Evolutionary conservation across 2,113 vertebrate species (phyloP), one percentile per base, ranked within the genome.

Genomic region (Oncorhynchus kisutch): DNA sequence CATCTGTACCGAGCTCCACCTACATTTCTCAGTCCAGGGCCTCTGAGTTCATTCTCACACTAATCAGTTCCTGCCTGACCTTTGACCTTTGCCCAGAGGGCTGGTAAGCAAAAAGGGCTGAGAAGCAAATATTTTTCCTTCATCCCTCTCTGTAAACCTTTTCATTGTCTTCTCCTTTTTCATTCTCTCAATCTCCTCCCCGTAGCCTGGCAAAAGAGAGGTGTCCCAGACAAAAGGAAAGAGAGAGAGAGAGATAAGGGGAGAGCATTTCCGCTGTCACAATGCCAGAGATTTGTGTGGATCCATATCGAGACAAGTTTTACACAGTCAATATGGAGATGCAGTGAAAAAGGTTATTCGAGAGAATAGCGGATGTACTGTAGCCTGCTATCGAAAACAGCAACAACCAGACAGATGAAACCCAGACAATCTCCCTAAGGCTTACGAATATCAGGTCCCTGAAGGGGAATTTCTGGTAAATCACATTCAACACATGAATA

Each of bases 301-400:
- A 22, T 64, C 62, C 62, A 8, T 11, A 24, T 64, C 5, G 62
- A 11, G 62, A 64, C 9, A 24, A 22, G 9, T 24, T 45, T 45
- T 45, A 12, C 39, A 45, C 39, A 45, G 39, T 25, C 20, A 64
- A 64, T 62, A 73, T 11, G 57, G 27, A 18, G 18, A 18, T 45
- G 31, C 67, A 68, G 67, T 71, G 7, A 70, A 70, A 71, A 22
- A 71, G 27, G 57, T n/a, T 59, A 5, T n/a, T 59, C 6, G 57
- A n/a, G 20, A 59, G 57, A 59, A 70, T 12, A 49, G 34, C n/a
- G 6, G 6, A 39, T 39, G 39, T 34, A 34, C 34, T 34, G 6
- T 13, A 31, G 60, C 51, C 20, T 29, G 24, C 49, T 25, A 71
- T 45, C 27, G 16, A 24, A n/a, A 71, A 16, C 22, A 39, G 39